Base-by-base conservation (phyloP, 2,888 invertebrate species). In the Globia sparganii region DNA sequence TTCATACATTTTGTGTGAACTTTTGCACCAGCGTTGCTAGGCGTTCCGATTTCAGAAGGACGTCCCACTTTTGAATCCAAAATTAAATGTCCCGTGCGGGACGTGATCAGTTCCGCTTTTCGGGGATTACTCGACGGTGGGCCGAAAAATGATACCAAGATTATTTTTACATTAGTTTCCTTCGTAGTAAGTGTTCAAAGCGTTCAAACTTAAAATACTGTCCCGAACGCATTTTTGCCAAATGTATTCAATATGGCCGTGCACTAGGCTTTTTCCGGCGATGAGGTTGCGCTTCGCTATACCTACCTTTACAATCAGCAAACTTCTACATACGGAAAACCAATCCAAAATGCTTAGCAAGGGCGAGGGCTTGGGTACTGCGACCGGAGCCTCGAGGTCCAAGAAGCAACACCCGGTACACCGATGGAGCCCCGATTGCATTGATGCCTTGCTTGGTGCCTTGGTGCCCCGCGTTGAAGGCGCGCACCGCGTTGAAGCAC, bases 381-480 rank as follows among this genome's bases (percentile, higher is more conserved):
- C 97, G 93, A 3, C 97, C 97, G 28, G 97, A 97, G 76, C 97
- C 97, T 66, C 97, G 92, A 0, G 97, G 97, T 8, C 98, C 98
- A 2, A 98, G 89, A 1, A 98, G 90, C 58, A 97, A 90, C 74
- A 98, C 96, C 59, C 98, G 96, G 85, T 97, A 97, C 53, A 95
- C 92, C 49, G 96, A 95, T 0, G 97, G 97, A 0, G 97, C 97
- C 2, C 96, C 96, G 2, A 91, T 80, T 75, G 90, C 94, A 82
- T 94, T 92, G 74, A 89, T 74, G 1, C 94, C 95, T 77, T 94
- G 95, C 72, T 85, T 85, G 2, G 91, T 84, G 6, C 94, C 93
- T 82, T 95, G 95, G 9, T 67, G 83, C 0, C 80, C 80, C 5
- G 56, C 56, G 28, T 83, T 58, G 28, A 61, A 83, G 15, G 80